Conservation (phyloP, 92 coral and sea anemone genomes). For the Epizoanthus ramosus region DNA sequence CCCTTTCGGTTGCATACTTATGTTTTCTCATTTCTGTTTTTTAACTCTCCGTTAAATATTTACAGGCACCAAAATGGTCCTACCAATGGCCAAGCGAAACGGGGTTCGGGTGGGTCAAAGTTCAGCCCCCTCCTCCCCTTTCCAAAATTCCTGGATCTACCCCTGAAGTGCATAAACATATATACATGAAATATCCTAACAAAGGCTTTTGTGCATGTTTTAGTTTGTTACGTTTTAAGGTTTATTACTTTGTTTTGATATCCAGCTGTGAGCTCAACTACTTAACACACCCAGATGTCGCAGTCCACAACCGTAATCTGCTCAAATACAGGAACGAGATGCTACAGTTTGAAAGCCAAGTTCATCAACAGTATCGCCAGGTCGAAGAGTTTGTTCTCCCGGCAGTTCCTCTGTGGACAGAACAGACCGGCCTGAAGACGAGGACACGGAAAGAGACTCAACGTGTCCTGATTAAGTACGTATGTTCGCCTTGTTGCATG, state of each 20-base stretch:
- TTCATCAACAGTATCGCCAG: constrained; percentile 64
- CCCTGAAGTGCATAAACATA: too few relatives aligned
- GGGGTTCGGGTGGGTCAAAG: too few relatives aligned
- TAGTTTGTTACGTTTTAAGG: neutral
- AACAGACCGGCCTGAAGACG: constrained; percentile 76
- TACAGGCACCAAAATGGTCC: too few relatives aligned
- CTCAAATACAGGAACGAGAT: constrained; percentile 74
- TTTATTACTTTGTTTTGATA: neutral
- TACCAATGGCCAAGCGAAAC: too few relatives aligned
- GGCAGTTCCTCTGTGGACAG: constrained; percentile 86
- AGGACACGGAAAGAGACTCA: constrained; percentile 93
- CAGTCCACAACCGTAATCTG: constrained; percentile 76
- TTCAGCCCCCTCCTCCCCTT: too few relatives aligned
- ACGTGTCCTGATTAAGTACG: constrained; percentile 70
- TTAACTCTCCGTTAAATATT: too few relatives aligned
- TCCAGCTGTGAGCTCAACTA: constrained; percentile 78
- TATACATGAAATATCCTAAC: neutral
- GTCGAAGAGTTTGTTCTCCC: constrained; percentile 66
- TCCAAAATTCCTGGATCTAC: too few relatives aligned
- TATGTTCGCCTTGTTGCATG: too few relatives aligned
- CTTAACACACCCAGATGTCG: constrained; percentile 63
- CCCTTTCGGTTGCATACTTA: too few relatives aligned
- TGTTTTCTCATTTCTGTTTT: too few relatives aligned
- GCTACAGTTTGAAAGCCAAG: constrained; percentile 68
- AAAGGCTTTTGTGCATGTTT: neutral